Evolutionary conservation across 2,888 invertebrate species (phyloP).

Genomic region (Eupithecia subumbrata): DNA sequence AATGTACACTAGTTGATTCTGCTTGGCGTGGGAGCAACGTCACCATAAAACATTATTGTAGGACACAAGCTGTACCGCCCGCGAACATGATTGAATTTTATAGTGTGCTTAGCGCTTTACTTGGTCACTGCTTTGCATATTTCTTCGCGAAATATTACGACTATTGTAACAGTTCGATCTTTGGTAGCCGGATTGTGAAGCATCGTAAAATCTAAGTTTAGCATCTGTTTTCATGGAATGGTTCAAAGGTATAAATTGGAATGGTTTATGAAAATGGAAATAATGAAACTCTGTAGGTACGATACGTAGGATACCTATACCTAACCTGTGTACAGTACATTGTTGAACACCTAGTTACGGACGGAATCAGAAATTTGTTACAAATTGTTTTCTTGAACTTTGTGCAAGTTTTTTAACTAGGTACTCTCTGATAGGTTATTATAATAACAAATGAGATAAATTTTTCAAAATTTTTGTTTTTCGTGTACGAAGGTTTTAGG

Average conservation of each 20-base stretch:
- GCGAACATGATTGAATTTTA: constrained; percentile 80
- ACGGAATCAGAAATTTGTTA: neutral
- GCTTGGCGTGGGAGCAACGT: constrained; percentile 75
- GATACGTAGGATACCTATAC: neutral
- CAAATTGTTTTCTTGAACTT: neutral
- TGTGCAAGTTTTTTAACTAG: too few relatives aligned
- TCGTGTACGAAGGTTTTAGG: neutral
- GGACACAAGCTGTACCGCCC: constrained; percentile 63
- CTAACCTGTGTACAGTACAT: neutral
- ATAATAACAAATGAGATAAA: too few relatives aligned
- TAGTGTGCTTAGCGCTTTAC: constrained; percentile 66
- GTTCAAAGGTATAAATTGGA: constrained; percentile 28
- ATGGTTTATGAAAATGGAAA: constrained; percentile 5
- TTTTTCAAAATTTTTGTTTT: neutral
- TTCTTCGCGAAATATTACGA: constrained; percentile 48
- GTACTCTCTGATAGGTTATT: too few relatives aligned
- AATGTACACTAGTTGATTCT: constrained; percentile 60
- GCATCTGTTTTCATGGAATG: constrained; percentile 18
- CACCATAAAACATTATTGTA: constrained; percentile 75
- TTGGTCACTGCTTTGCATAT: constrained; percentile 49
- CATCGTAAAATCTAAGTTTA: constrained; percentile 34
- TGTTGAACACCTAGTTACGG: neutral
- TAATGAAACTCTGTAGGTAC: neutral
- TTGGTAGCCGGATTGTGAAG: constrained; percentile 33
- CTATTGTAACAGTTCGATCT: constrained; percentile 42